Evolutionary conservation across 2,888 invertebrate species (phyloP), one percentile per base, ranked within the genome.

Genomic region (Chaitophorus viminalis): DNA sequence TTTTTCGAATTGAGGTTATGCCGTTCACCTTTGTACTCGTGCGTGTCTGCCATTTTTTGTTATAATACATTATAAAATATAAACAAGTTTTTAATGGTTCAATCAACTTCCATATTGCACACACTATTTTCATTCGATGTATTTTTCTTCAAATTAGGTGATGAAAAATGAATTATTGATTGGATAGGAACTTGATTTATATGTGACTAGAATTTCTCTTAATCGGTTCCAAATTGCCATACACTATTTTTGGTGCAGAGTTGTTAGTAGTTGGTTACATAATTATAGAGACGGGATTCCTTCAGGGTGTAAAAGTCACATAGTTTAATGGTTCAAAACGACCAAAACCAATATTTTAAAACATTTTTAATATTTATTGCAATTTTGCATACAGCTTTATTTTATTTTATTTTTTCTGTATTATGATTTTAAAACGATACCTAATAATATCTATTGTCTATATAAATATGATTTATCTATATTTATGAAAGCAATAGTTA

Each of bases 371-470:
- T 21, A 60, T 60, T 39, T 39, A 39, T 39, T 11, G 11, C 5
- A 21, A 21, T 65, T 65, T 65, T 39, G 6, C 39, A 39, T 39
- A 39, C 39, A 39, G 11, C 39, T 39, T 39, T 0, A 39, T 39
- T 46, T 46, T 14, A 9, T 6, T 21, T 18, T 4, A 1, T 18
- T 54, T 21, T 25, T 60, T 60, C 25, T 60, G 14, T 46, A 2
- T 46, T 46, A 3, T 11, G 46, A 46, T 46, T 46, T 46, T 46
- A 46, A 60, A 21, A 60, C 21, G 21, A 60, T 60, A 60, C 4
- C n/a, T n/a, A 65, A 14, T 79, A 36, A 36, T 79, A 79, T 65
- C 31, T 21, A 82, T 74, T 74, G 21, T 72, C 52, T n/a, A 70
- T 74, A 54, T 52, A 36, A 52, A 54, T 36, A 31, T 79, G 33